Evolutionary conservation across 2,888 invertebrate genomes (phyloP).

Genomic region (Mylabris sibirica): DNA sequence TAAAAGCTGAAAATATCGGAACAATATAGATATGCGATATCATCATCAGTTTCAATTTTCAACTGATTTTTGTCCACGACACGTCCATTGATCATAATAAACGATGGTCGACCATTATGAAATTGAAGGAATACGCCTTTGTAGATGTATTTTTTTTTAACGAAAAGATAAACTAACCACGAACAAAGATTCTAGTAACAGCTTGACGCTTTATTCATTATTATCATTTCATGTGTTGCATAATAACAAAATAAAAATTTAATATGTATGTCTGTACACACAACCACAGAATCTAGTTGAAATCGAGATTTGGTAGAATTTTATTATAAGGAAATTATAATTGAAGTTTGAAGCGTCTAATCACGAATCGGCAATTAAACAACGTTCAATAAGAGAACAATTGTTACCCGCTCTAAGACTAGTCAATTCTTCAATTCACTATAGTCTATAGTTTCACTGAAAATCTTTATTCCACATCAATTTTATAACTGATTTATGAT

Average conservation of each 20-base stretch:
- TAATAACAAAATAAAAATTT: neutral
- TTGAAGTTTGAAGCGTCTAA: no score
- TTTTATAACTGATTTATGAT: constrained; percentile 7
- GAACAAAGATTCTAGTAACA: no score
- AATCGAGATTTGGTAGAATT: neutral
- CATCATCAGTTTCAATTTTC: neutral
- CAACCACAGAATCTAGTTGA: neutral
- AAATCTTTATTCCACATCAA: neutral
- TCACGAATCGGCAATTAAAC: no score
- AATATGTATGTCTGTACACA: no score
- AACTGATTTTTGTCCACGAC: neutral
- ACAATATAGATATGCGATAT: neutral
- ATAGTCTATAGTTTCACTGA: no score
- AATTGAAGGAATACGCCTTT: neutral
- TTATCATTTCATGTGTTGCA: neutral
- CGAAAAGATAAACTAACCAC: no score
- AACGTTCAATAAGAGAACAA: neutral
- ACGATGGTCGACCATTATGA: neutral
- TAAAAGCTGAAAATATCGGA: neutral
- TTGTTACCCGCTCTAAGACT: no score
- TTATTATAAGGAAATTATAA: neutral
- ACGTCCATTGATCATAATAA: neutral
- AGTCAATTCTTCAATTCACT: no score
- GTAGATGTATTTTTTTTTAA: neutral
- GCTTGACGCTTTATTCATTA: neutral